Conservation (phyloP, 2,797 vertebrate species). For the Malurus leucopterus region DNA sequence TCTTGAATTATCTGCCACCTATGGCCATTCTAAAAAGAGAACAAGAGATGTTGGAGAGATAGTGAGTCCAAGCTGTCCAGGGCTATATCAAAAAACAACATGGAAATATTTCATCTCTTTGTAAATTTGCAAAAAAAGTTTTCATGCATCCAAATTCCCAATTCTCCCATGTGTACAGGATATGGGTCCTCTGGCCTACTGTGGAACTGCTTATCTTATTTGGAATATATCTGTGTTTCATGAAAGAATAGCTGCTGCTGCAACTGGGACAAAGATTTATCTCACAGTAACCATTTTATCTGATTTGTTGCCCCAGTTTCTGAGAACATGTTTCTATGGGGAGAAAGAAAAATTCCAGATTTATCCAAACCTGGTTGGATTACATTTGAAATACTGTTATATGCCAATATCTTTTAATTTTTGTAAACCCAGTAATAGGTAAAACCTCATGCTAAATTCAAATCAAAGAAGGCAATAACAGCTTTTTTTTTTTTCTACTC, state of each 20-base stretch:
- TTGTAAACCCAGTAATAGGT: neutral
- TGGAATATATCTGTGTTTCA: neutral
- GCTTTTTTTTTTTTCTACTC: neutral
- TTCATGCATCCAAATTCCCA: neutral
- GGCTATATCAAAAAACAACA: neutral
- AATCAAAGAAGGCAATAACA: neutral
- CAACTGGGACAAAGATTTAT: neutral
- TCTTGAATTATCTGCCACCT: constrained; percentile 97
- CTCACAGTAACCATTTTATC: constrained; percentile 6
- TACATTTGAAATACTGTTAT: neutral
- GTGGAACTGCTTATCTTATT: neutral
- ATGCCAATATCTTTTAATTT: neutral
- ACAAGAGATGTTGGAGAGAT: neutral
- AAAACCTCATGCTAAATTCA: neutral
- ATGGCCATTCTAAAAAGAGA: constrained; percentile 85
- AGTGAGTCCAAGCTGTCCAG: neutral
- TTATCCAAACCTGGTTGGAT: neutral
- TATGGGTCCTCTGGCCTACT: neutral
- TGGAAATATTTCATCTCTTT: neutral
- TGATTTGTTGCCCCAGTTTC: constrained; percentile 14
- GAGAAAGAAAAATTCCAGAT: neutral
- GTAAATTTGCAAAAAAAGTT: neutral
- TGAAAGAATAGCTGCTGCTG: neutral
- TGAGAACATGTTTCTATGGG: neutral
- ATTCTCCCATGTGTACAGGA: neutral